These are phyloP conservation scores for Hormaphis cornu DNA, from an alignment of 1,140 invertebrate species.

Conservation along the genomic window DNA sequence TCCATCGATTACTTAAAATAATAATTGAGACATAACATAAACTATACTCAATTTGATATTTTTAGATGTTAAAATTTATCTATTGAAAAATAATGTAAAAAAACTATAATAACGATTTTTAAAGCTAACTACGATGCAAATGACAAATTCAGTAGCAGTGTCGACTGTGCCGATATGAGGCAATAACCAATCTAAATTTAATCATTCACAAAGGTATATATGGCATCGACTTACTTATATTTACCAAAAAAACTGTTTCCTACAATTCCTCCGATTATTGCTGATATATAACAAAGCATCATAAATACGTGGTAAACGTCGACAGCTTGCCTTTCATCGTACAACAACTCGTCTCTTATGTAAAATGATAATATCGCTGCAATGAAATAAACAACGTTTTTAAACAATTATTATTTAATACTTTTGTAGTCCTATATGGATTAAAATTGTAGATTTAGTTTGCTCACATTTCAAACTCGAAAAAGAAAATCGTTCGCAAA, in stretches of 20 bases:
- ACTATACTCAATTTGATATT: too few relatives aligned
- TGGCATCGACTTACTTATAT: constrained; percentile 49
- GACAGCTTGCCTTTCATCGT: constrained; percentile 55
- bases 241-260: constrained; percentile 78
- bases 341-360: constrained; percentile 56
- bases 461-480: constrained; percentile 90
- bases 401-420: neutral
- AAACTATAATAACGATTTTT: too few relatives aligned
- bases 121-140: too few relatives aligned
- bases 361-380: constrained; percentile 74
- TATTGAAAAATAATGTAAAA: too few relatives aligned
- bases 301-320: constrained; percentile 71
- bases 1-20: too few relatives aligned
- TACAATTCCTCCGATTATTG: constrained; percentile 72
- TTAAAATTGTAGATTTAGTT: neutral
- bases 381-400: constrained; percentile 39
- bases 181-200: too few relatives aligned
- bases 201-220: neutral
- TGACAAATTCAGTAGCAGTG: too few relatives aligned
- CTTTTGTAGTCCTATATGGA: neutral
- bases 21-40: too few relatives aligned
- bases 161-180: too few relatives aligned
- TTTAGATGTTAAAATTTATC: too few relatives aligned
- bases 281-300: constrained; percentile 74
- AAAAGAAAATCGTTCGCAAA: constrained; percentile 90